Percentiles rank a stretch among this genome's conserved stretches.
These are phyloP conservation scores for Eumeta japonica DNA, from an alignment of 1,140 invertebrate species.

Conservation along the genomic window DNA sequence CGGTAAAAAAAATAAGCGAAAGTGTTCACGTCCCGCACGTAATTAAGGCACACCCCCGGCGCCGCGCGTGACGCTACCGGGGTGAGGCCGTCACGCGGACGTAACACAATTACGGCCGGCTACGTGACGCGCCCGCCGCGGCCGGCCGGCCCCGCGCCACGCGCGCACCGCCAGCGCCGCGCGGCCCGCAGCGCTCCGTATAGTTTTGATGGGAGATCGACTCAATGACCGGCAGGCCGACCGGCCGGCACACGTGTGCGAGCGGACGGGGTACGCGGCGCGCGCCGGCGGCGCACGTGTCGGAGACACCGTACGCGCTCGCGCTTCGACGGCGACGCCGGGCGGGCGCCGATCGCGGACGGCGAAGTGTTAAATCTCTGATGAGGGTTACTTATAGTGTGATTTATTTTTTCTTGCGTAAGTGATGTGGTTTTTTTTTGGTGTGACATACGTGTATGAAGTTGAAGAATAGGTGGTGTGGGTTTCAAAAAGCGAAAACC, in stretches of 20 bases:
- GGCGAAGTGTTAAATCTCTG: too few species aligned
- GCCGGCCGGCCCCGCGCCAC: slow-evolving; percentile 41
- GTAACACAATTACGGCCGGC: slow-evolving; percentile 48
- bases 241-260: slow-evolving; percentile 48
- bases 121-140: slow-evolving; percentile 41
- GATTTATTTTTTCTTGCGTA: too few species aligned
- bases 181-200: slow-evolving; percentile 31
- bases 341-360: too few species aligned
- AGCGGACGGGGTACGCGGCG: slow-evolving; percentile 13
- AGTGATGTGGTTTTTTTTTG: too few species aligned
- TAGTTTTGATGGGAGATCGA: slow-evolving; percentile 52
- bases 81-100: slow-evolving; percentile 51
- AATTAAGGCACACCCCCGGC: slow-evolving; percentile 44
- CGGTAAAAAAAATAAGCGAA: too few species aligned
- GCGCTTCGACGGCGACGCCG: too few species aligned
- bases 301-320: slow-evolving; percentile 1
- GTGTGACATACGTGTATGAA: too few species aligned
- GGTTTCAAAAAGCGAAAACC: too few species aligned
- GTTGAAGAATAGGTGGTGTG: too few species aligned
- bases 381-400: too few species aligned
- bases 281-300: background rate
- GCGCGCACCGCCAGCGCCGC: slow-evolving; percentile 42
- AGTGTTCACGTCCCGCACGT: slow-evolving; percentile 29
- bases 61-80: slow-evolving; percentile 37
- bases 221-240: slow-evolving; percentile 57